Conservation (phyloP, 2,888 invertebrate species). For the Arge pagana region DNA sequence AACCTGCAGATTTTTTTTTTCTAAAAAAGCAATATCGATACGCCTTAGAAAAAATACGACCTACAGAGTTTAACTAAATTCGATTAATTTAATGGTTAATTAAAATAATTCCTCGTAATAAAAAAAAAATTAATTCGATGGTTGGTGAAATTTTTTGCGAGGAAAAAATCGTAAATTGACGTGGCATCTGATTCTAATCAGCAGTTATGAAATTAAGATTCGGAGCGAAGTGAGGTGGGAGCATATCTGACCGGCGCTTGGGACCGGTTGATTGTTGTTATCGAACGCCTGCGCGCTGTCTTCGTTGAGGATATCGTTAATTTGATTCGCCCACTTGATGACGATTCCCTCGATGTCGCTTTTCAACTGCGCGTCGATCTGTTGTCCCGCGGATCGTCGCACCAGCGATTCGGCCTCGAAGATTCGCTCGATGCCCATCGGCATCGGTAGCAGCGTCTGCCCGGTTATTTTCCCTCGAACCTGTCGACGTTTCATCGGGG, state of each 20-base stretch:
- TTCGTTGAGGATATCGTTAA: slow-evolving; percentile 78
- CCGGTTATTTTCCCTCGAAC: slow-evolving; percentile 83
- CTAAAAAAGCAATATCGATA: too few relatives aligned
- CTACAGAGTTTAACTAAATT: too few relatives aligned
- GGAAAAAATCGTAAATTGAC: too few relatives aligned
- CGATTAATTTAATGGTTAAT: too few relatives aligned
- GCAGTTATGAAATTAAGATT: too few relatives aligned
- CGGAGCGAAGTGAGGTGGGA: slow-evolving; percentile 23
- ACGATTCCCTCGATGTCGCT: slow-evolving; percentile 83
- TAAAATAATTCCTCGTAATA: too few relatives aligned
- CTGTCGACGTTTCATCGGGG: too few relatives aligned
- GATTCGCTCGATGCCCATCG: slow-evolving; percentile 73
- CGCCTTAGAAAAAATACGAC: too few relatives aligned
- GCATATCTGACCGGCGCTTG: slow-evolving; percentile 52
- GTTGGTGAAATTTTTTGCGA: too few relatives aligned
- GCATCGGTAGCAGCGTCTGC: slow-evolving; percentile 85
- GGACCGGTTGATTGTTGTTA: slow-evolving; percentile 72
- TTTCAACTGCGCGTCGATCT: slow-evolving; percentile 72
- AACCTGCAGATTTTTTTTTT: too few relatives aligned
- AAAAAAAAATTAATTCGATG: too few relatives aligned
- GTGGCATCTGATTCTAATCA: too few relatives aligned
- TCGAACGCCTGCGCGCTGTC: slow-evolving; percentile 74
- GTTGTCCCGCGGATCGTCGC: slow-evolving; percentile 61
- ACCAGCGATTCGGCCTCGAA: slow-evolving; percentile 64
- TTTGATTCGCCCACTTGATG: slow-evolving; percentile 84